Evolutionary conservation across 2,797 vertebrate species (phyloP), one percentile per base, ranked within the genome.

Genomic region (Sebastes minor): DNA sequence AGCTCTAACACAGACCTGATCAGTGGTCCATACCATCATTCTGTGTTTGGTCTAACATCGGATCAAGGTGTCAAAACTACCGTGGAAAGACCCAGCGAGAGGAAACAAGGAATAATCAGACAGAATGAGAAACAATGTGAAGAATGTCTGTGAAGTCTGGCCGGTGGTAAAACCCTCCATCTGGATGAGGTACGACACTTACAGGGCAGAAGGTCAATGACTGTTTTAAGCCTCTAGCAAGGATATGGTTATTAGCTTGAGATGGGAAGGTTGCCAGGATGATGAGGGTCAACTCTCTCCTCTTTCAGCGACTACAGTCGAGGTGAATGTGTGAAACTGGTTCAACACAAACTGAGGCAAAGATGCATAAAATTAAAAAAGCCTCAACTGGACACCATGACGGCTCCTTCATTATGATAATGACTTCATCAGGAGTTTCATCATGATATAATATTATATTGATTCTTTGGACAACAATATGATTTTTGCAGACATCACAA

Each of bases 91-190:
- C 42, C 52, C 74, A 22, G 69, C 22, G 18, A 71, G 66, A 88
- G 90, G 86, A 93, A 92, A 90, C 89, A 16, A 61, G 81, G 74
- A 81, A 46, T 87, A 82, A 86, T 89, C 71, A 38, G 83, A 69
- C 72, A 4, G 74, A 90, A 86, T 53, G 74, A 82, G 74, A 69
- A 91, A 84, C 69, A 67, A 88, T 86, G n/a, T 27, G 75, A 91
- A 73, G 88, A 90, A 93, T 90, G 88, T n/a, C 73, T 93, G 88
- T 93, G 87, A 94, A 92, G 93, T 89, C 73, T 68, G 81, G 64
- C 11, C 1, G 27, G 38, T 22, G 69, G 76, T 85, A 71, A 82
- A 84, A 63, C 2, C 59, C 80, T 70, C 71, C 86, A 90, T 88
- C 89, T 91, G 90, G 80, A 73, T 6, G 78, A 76, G 79, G 86